Conservation (phyloP, 2,888 invertebrate genomes). For the Nematopogon swammerdamellus region DNA sequence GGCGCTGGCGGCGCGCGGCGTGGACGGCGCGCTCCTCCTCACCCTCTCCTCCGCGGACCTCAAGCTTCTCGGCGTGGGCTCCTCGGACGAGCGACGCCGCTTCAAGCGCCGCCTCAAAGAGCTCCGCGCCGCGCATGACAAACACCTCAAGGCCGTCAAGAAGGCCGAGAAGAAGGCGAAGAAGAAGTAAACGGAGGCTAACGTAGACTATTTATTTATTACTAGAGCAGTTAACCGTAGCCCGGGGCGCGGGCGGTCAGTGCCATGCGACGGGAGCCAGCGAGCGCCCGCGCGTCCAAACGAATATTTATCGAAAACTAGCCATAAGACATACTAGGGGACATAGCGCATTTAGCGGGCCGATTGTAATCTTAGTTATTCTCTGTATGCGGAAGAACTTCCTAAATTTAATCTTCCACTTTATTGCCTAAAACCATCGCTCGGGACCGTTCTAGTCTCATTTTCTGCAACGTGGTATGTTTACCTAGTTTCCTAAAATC, state of each 20-base stretch:
- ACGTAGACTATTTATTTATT: background rate
- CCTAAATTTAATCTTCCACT: background rate
- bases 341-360: background rate
- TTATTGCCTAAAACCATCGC: background rate
- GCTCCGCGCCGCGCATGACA: slow-evolving; percentile 76
- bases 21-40: slow-evolving; percentile 84
- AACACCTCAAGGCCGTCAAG: slow-evolving; percentile 80
- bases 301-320: background rate
- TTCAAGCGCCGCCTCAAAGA: slow-evolving; percentile 86
- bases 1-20: slow-evolving; percentile 83
- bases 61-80: slow-evolving; percentile 77
- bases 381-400: background rate
- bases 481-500: too few species aligned
- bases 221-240: slow-evolving; percentile 10
- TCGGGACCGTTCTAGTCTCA: background rate
- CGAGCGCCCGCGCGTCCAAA: background rate
- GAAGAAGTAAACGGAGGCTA: slow-evolving; percentile 53
- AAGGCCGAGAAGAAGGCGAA: slow-evolving; percentile 82
- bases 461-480: background rate
- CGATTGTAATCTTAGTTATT: background rate
- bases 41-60: slow-evolving; percentile 89
- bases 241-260: slow-evolving; percentile 29
- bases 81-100: slow-evolving; percentile 74
- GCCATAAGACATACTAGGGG: background rate
- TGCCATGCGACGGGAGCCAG: slow-evolving; percentile 30